Base-by-base conservation (phyloP, 2,797 vertebrate species). In the Perdix hodgsoniae region DNA sequence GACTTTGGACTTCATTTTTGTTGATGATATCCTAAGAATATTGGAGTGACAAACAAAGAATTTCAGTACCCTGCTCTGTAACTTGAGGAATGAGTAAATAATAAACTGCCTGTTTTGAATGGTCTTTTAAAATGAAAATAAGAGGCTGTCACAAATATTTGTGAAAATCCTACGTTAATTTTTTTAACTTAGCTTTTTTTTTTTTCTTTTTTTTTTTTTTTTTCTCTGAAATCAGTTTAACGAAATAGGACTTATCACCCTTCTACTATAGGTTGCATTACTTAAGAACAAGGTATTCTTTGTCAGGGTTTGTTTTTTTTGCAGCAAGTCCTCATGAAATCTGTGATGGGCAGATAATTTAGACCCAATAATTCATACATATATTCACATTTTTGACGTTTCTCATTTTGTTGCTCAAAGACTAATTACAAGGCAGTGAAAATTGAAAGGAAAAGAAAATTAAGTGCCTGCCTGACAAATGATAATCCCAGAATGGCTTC, bases 91-190 rank as follows among this genome's bases (percentile, higher is more conserved):
- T 88, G 83, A n/a, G 56, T 67, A 49, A 64, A 72, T 76, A 54
- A 22, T 42, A 14, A 50, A 42, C 6, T 63, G 23, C 47, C 52
- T 76, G 33, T 66, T 85, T 33, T 33, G 9, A 82, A 57, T 73
- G 22, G 39, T 50, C 79, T 79, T 90, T 94, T 87, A 17, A 78
- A 95, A 92, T 69, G 81, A 75, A 95, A 95, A 91, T 63, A 14
- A 40, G 60, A 82, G 52, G 49, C 54, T 95, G 12, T 70, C 27
- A 59, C 42, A 33, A 61, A 15, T 70, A 26, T 39, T 92, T 37
- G 42, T 94, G 89, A 79, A 49, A 54, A 82, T 29, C 67, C 49
- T 81, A 61, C 66, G 57, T 88, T 94, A 74, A 93, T 47, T 85
- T 16, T 75, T 82, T 92, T 93, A 88, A 39, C 16, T 47, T 5